Evolutionary conservation across 2,113 vertebrate genomes (phyloP), one percentile per base, ranked within the genome.

Genomic region (Holacanthus passer): DNA sequence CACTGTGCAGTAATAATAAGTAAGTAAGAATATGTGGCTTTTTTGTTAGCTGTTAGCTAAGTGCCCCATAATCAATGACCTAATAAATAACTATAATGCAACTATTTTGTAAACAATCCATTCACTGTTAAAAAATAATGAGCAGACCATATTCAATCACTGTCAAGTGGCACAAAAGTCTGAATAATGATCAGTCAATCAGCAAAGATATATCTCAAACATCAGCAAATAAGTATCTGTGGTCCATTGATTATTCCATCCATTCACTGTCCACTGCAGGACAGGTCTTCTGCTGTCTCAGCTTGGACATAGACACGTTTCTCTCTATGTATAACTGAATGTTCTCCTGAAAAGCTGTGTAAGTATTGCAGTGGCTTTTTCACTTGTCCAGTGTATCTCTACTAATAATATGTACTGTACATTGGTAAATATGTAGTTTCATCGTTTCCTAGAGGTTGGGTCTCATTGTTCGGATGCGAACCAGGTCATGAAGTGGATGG

Each of bases 171-270:
- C 20, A 29, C 27, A 8, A 31, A 64, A 29, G 5, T 31, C 20
- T 7, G 9, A 58, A 16, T 41, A 58, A 41, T 65, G 31, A 75
- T 64, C 22, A 19, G 59, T 41, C 41, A 56, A 35, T 80, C 64
- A 75, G 3, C 11, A 8, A 35, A 56, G 64, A 73, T 27, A 59
- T 27, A 67, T 74, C 20, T 69, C 29, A 74, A 27, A 56, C 69
- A 35, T 70, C 71, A 84, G 77, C 82, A 52, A 16, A 70, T 67
- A 80, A 47, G 47, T 17, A 73, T 68, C n/a, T 27, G 41, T 19
- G 63, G 55, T 47, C 4, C 0, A 64, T 79, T 56, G 63, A 84
- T 74, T 74, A 16, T 63, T 4, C 53, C 29, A 32, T 84, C 62
- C 55, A 62, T 79, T n/a, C n/a, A n/a, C n/a, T 20, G 32, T 22